Percentiles rank a stretch among this genome's conserved stretches.
These are phyloP conservation scores for Lasioglossum lativentre DNA, from an alignment of 2,888 invertebrate genomes.

Conservation along the genomic window DNA sequence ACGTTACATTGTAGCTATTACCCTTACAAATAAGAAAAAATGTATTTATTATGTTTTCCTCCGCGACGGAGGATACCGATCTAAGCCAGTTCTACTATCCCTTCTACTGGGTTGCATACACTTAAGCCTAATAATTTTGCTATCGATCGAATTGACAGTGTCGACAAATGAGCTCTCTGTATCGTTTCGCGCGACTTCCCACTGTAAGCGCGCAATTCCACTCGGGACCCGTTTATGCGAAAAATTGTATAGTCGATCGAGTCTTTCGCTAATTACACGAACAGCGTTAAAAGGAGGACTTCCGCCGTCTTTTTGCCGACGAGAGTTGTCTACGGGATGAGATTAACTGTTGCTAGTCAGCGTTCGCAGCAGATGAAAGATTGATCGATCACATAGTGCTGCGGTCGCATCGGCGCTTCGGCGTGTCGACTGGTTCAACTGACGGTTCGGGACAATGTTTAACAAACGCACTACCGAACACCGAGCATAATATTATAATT, in stretches of 20 bases:
- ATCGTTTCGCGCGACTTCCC: neutral
- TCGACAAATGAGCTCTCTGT: neutral
- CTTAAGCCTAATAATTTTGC: too few relatives aligned
- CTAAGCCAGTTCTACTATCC: too few relatives aligned
- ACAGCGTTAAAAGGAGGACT: neutral
- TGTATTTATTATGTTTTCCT: too few relatives aligned
- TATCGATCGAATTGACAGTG: too few relatives aligned
- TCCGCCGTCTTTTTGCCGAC: neutral
- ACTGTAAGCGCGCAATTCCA: neutral
- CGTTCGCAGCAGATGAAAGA: slow-evolving; percentile 16
- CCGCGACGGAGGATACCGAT: too few relatives aligned
- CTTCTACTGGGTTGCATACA: too few relatives aligned
- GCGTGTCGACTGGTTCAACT: slow-evolving; percentile 3
- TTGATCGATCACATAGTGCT: slow-evolving; percentile 10
- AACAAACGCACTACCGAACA: slow-evolving; percentile 22
- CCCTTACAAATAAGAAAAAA: too few relatives aligned
- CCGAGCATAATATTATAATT: slow-evolving; percentile 44
- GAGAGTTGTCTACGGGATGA: slow-evolving; percentile 1
- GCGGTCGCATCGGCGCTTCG: slow-evolving; percentile 15
- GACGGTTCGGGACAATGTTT: slow-evolving; percentile 7
- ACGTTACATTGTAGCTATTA: too few relatives aligned
- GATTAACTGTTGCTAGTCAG: slow-evolving; percentile 4
- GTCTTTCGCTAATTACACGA: neutral
- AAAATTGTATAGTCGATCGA: neutral
- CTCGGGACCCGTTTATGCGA: neutral